Evolutionary conservation across 2,113 vertebrate genomes (phyloP).

Genomic region (Physeter macrocephalus): DNA sequence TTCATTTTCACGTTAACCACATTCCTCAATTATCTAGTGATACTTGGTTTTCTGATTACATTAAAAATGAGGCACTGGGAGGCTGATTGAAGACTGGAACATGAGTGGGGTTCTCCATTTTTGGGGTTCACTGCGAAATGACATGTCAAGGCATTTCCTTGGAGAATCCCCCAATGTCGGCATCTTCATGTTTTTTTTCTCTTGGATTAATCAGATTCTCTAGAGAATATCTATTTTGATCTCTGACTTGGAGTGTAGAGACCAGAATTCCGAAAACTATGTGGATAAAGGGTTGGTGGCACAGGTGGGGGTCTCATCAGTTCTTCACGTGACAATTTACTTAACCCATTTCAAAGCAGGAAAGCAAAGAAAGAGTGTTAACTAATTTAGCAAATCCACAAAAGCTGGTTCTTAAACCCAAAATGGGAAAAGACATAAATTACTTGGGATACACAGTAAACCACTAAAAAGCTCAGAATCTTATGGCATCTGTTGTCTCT

Average conservation of each 20-base stretch:
- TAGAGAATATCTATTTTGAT: background rate
- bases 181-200: background rate
- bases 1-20: background rate
- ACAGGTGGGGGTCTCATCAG: background rate
- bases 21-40: background rate
- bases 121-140: background rate
- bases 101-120: too few species aligned
- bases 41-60: background rate
- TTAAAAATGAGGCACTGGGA: background rate
- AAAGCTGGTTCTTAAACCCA: background rate
- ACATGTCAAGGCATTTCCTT: background rate
- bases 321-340: background rate
- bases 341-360: background rate
- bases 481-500: fast-evolving
- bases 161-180: background rate
- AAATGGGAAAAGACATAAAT: background rate
- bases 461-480: background rate
- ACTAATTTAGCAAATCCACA: background rate
- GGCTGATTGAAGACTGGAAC: background rate
- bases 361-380: background rate
- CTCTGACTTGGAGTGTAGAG: background rate
- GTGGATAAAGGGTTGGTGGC: background rate
- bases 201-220: background rate
- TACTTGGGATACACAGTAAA: background rate
- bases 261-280: too few species aligned